Percentiles rank a stretch among this genome's conserved stretches.
Evolutionary conservation across 2,888 invertebrate species (phyloP).

Genomic region (Archips xylosteana): DNA sequence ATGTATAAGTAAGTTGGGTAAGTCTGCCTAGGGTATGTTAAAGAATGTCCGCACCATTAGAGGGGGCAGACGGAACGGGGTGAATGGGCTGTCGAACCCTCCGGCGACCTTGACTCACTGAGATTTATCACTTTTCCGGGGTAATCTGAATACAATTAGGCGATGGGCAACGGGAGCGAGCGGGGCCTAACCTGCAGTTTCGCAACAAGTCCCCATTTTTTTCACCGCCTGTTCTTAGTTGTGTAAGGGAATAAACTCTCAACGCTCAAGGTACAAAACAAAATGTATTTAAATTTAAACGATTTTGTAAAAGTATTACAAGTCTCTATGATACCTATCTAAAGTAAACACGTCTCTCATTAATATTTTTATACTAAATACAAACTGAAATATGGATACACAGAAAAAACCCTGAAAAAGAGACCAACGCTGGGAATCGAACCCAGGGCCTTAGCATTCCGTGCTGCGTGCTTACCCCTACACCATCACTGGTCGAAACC

Average conservation of each 20-base stretch:
- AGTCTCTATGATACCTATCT: neutral
- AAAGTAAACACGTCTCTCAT: neutral
- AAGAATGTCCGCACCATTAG: constrained; percentile 82
- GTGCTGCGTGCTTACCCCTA: too few relatives aligned
- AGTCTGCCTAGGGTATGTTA: constrained; percentile 71
- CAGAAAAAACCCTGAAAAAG: too few relatives aligned
- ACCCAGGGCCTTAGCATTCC: too few relatives aligned
- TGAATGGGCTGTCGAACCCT: constrained; percentile 83
- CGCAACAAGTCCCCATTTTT: constrained; percentile 68
- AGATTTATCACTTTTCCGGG: constrained; percentile 82
- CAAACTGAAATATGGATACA: too few relatives aligned
- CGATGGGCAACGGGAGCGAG: constrained; percentile 68
- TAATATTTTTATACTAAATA: too few relatives aligned
- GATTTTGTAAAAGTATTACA: too few relatives aligned
- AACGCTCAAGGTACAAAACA: neutral
- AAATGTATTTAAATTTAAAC: neutral
- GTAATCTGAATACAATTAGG: constrained; percentile 84
- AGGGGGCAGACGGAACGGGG: constrained; percentile 80
- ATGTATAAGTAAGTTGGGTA: constrained; percentile 57
- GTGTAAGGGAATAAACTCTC: neutral
- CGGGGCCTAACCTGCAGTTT: constrained; percentile 51
- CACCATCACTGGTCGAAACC: too few relatives aligned
- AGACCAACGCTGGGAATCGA: too few relatives aligned
- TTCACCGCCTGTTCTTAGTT: neutral
- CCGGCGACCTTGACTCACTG: constrained; percentile 80